Evolutionary conservation across 2,888 invertebrate species (phyloP), one percentile per base, ranked within the genome.

Genomic region (Catocala sponsa): DNA sequence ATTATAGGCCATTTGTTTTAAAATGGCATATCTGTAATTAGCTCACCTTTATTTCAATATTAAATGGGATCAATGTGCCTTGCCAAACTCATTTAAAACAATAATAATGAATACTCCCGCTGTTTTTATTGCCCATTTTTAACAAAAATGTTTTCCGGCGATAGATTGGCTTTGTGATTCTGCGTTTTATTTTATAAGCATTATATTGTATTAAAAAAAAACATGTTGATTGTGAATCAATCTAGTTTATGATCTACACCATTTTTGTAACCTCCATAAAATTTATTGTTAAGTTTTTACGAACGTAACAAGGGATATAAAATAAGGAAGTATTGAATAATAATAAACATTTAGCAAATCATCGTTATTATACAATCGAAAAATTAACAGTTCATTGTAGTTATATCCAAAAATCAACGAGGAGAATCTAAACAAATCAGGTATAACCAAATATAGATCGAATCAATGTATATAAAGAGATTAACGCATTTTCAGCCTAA

Each of bases 201-300:
- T 67, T 60, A 63, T 70, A 74, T 74, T 67, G 62, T 57, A 61
- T 49, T 66, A 57, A 59, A 52, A 0, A 54, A 64, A 53, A 56
- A 53, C 59, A 55, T 49, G 42, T 68, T 65, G 35, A 63, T 63
- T 65, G 46, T 49, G 35, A 52, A 56, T 55, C 32, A 47, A 74
- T 68, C 46, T 68, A 33, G 46, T 52, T 62, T 59, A 55, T 60
- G 41, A 66, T 59, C 55, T 56, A 56, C 10, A 47, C 46, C 52
- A 65, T 52, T 6, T 48, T 64, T 58, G 49, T 66, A 63, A 68
- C 66, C 68, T 66, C 48, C 43, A 50, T 51, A 43, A 48, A 61
- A 38, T 51, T 38, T 48, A 46, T 13, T 66, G 32, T 62, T 58
- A 7, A 38, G 38, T 15, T 46, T 46, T 15, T 2, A 46, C 15